A percentile compares a stretch with the other conserved stretches of the same genome.
Evolutionary conservation across 2,113 vertebrate genomes (phyloP).

Genomic region (Sinocyclocheilus grahami): DNA sequence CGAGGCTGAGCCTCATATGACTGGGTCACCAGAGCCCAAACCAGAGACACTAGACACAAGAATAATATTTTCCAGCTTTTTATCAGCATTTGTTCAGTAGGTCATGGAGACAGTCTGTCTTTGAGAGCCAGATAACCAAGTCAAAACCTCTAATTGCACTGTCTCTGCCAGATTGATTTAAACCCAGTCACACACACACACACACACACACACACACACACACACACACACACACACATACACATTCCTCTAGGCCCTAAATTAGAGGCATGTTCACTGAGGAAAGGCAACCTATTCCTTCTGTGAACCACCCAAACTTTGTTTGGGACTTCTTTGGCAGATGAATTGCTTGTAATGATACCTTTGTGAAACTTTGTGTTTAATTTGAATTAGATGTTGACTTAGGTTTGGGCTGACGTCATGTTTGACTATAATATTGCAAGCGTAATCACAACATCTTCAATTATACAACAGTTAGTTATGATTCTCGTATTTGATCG

Average conservation of each 20-base stretch:
- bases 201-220: constrained; percentile 15
- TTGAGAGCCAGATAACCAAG: constrained; percentile 59
- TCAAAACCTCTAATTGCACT: constrained; percentile 62
- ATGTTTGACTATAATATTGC: constrained; percentile 18
- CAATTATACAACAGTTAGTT: background rate
- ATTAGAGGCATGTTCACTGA: constrained; percentile 61
- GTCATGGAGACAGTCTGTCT: constrained; percentile 68
- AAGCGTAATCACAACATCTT: constrained; percentile 10
- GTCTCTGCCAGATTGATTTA: constrained; percentile 63
- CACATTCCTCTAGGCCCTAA: constrained; percentile 62
- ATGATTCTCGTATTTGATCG: background rate
- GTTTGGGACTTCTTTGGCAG: constrained; percentile 27
- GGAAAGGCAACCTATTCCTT: constrained; percentile 58
- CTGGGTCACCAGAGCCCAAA: constrained; percentile 51
- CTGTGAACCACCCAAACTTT: constrained; percentile 38
- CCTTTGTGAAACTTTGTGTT: constrained; percentile 14
- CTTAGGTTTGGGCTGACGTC: background rate
- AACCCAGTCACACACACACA: constrained; percentile 57
- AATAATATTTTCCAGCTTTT: constrained; percentile 66
- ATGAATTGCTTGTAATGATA: constrained; percentile 43
- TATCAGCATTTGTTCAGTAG: constrained; percentile 72
- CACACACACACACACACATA: constrained; percentile 17
- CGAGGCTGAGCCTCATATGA: constrained; percentile 36
- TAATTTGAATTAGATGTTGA: constrained; percentile 11
- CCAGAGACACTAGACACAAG: constrained; percentile 60